Conservation (phyloP, 2,888 invertebrate species). For the Harpalus rufipes region DNA sequence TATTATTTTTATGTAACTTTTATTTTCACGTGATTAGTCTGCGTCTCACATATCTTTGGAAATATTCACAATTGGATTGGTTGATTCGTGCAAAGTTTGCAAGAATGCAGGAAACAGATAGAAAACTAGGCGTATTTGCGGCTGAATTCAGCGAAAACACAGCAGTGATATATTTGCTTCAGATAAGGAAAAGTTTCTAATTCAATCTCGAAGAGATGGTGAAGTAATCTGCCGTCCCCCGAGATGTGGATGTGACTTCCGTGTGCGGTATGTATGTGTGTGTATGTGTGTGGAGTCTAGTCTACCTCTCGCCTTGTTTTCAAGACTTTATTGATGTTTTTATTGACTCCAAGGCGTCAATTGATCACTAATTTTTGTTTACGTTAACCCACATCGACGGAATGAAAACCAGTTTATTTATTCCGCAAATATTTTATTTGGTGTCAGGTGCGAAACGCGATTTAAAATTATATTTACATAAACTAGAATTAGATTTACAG, state of each 20-base stretch:
- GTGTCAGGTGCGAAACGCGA: neutral
- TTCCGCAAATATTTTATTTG: neutral
- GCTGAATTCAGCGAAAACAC: constrained; percentile 49
- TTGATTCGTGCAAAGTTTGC: constrained; percentile 36
- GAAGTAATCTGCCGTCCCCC: constrained; percentile 51
- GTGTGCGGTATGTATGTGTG: neutral
- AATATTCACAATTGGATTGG: constrained; percentile 36
- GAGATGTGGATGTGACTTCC: constrained; percentile 38
- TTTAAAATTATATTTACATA: constrained; percentile 4
- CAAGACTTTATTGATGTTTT: constrained; percentile 33
- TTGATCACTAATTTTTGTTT: constrained; percentile 34
- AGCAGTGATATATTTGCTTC: constrained; percentile 56
- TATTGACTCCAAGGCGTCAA: constrained; percentile 24
- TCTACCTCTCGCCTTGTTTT: constrained; percentile 10
- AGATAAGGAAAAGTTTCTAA: constrained; percentile 62
- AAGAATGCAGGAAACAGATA: constrained; percentile 40
- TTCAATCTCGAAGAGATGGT: constrained; percentile 55
- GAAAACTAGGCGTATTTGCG: constrained; percentile 22
- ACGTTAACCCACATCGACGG: neutral
- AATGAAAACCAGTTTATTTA: neutral
- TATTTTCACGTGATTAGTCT: neutral
- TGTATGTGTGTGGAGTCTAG: neutral
- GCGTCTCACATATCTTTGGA: constrained; percentile 21
- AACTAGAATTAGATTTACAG: neutral
- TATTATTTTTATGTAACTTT: neutral